Evolutionary conservation across 2,113 vertebrate species (phyloP).

Genomic region (Mola mola): DNA sequence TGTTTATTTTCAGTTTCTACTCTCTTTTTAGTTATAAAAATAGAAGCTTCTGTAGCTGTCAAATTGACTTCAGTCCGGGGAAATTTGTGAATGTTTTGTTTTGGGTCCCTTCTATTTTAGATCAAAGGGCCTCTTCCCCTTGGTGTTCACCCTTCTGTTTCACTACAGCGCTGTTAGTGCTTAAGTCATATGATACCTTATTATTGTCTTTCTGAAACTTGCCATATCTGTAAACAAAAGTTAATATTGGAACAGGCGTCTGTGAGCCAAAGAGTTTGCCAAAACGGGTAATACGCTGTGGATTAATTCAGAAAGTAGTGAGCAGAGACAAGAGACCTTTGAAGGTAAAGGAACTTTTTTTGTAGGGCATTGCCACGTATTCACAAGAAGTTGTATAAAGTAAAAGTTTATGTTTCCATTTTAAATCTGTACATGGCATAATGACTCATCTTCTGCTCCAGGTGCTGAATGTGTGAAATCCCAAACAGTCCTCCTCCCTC

Average conservation of each 20-base stretch:
- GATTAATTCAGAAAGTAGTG: slow-evolving; percentile 25
- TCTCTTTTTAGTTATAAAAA: slow-evolving; percentile 62
- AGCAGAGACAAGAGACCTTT: slow-evolving; percentile 15
- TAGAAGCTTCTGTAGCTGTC: slow-evolving; percentile 53
- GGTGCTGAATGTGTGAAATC: slow-evolving; percentile 19
- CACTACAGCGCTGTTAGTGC: slow-evolving; percentile 22
- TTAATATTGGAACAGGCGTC: slow-evolving; percentile 40
- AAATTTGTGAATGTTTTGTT: slow-evolving; percentile 39
- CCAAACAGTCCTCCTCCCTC: slow-evolving; percentile 33
- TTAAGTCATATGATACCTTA: slow-evolving; percentile 19
- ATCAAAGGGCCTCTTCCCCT: slow-evolving; percentile 28
- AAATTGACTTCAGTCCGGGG: slow-evolving; percentile 34
- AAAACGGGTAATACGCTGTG: slow-evolving; percentile 40
- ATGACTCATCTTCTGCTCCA: slow-evolving; percentile 21
- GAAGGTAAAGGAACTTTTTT: neutral
- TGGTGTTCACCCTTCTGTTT: neutral
- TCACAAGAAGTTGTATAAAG: slow-evolving; percentile 1
- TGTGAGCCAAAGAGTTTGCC: slow-evolving; percentile 5
- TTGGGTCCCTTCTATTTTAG: slow-evolving; percentile 17
- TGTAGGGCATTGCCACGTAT: neutral
- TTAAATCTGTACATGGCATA: slow-evolving; percentile 27
- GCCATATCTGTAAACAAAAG: slow-evolving; percentile 48
- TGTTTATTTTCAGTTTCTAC: slow-evolving; percentile 63
- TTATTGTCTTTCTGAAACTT: slow-evolving; percentile 35
- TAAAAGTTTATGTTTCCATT: slow-evolving; percentile 23